Conservation (phyloP, 2,888 invertebrate species). For the Griposia aprilina region DNA sequence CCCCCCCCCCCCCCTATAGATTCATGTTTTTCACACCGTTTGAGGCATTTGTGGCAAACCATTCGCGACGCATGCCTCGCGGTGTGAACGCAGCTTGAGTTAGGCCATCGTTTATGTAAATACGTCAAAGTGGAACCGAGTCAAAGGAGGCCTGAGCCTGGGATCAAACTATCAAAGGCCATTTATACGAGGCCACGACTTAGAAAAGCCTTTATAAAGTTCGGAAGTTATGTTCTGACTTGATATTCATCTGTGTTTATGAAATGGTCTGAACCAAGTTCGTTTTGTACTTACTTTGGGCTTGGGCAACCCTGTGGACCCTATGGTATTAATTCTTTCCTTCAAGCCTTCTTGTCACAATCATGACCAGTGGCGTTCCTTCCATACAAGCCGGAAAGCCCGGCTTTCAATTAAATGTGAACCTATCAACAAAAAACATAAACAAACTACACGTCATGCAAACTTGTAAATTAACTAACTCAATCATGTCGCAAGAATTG, state of each 20-base stretch:
- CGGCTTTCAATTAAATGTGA: too few relatives aligned
- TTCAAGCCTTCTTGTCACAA: too few relatives aligned
- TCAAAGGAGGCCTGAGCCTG: constrained; percentile 34
- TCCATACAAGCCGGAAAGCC: too few relatives aligned
- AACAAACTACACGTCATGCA: too few relatives aligned
- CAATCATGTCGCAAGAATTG: too few relatives aligned
- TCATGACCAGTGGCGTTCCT: too few relatives aligned
- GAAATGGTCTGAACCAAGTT: constrained; percentile 5
- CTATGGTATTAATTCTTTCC: too few relatives aligned
- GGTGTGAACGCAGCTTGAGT: background rate
- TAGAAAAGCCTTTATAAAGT: constrained; percentile 50
- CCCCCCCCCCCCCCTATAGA: too few relatives aligned
- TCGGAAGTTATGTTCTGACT: constrained; percentile 38
- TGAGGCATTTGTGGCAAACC: background rate
- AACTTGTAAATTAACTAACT: too few relatives aligned
- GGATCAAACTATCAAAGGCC: constrained; percentile 49
- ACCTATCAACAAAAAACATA: too few relatives aligned
- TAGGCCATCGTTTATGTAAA: constrained; percentile 41
- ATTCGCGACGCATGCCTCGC: background rate
- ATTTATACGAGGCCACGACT: constrained; percentile 34
- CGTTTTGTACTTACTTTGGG: background rate
- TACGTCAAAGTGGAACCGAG: constrained; percentile 39
- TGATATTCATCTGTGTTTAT: constrained; percentile 26
- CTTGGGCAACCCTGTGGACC: too few relatives aligned
- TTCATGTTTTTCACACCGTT: background rate